Base-by-base conservation (phyloP, 2,888 invertebrate genomes). In the Caradrina kadenii region DNA sequence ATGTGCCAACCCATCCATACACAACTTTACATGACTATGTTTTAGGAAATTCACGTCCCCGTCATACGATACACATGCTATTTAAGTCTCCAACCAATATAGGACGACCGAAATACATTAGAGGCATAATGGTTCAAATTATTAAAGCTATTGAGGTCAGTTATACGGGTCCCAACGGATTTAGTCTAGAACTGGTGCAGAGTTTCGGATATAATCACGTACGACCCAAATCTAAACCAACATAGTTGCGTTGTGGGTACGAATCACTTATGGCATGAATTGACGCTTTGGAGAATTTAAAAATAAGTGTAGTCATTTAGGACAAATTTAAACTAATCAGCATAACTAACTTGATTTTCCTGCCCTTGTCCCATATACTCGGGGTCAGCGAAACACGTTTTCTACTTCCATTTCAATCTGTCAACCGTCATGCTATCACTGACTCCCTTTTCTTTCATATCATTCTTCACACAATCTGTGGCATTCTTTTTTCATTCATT, bases 171-270 rank as follows among this genome's bases (percentile, higher is more conserved):
- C 82, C 87, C 78, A 80, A 67, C 84, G 71, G 86, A 88, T 90
- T 90, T 89, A 89, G 87, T 85, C 76, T 80, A 81, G 79, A 86
- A 82, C 86, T 84, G 80, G 86, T 85, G 84, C 73, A 75, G 79
- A 83, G 79, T 85, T 88, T 89, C 84, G 86, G 87, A 86, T 86
- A 82, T 75, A 85, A 91, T 91, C 92, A 93, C 92, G 93, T 92
- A 86, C 89, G 92, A 91, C 92, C 92, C 78, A 89, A 91, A 92
- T 92, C 69, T 84, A 80, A 80, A 55, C 63, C 60, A 78, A 89
- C 89, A 86, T 83, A 86, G 90, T 90, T 88, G 88, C 87, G 69
- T 56, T 81, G 84, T 79, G 62, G 52, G 22, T 71, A 80, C 78
- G 71, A 83, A 86, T 86, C 83, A 69, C 82, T 80, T 86, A 87